A percentile compares a stretch with the other conserved stretches of the same genome.
Conservation (phyloP, 1,140 invertebrate genomes). For the Caerostris darwini region DNA sequence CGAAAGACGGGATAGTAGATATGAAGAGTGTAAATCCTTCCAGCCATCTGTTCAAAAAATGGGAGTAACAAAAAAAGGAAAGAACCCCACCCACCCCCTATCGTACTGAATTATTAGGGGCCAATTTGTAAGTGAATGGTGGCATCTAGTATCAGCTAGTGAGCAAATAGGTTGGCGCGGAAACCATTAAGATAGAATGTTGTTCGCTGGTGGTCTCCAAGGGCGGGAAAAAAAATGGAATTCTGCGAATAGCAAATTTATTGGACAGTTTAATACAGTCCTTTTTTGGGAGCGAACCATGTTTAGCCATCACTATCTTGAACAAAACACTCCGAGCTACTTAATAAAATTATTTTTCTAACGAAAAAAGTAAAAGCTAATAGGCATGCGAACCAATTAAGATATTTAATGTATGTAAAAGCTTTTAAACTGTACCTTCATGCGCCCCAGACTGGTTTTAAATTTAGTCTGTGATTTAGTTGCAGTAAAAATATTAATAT, state of each 20-base stretch:
- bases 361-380: neutral
- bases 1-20: neutral
- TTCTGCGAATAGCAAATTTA: neutral
- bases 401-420: too few relatives aligned
- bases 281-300: neutral
- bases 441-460: too few relatives aligned
- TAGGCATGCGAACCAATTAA: too few relatives aligned
- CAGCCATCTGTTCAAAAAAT: constrained; percentile 42
- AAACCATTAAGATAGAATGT: constrained; percentile 55
- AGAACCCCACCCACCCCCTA: neutral
- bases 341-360: neutral
- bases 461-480: too few relatives aligned
- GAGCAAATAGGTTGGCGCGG: constrained; percentile 29
- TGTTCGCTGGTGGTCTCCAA: constrained; percentile 43
- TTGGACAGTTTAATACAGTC: neutral
- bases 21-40: neutral
- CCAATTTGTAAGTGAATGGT: constrained; percentile 41
- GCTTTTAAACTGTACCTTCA: too few relatives aligned
- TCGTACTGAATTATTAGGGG: constrained; percentile 58
- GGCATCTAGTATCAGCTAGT: neutral
- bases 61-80: neutral
- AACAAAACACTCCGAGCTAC: neutral
- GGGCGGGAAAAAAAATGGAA: neutral
- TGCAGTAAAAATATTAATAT: too few relatives aligned
- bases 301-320: neutral